Conservation (phyloP, 2,888 invertebrate species). For the Elmis aenea region DNA sequence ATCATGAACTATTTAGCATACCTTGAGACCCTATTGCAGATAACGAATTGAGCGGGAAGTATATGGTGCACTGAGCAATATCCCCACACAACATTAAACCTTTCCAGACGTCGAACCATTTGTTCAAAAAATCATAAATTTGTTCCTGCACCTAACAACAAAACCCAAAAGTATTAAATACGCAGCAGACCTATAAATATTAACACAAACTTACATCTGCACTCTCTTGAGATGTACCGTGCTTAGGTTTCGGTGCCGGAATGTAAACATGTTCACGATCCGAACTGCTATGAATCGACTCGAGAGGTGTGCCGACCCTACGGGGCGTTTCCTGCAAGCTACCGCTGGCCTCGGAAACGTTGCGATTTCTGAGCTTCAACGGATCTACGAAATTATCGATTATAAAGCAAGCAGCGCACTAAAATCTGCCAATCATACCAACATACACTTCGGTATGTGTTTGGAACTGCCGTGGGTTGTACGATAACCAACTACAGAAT, state of each 20-base stretch:
- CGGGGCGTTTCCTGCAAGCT: slow-evolving; percentile 41
- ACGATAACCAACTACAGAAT: slow-evolving; percentile 61
- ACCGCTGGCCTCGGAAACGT: slow-evolving; percentile 35
- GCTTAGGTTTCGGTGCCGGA: slow-evolving; percentile 3
- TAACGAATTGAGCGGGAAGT: slow-evolving; percentile 55
- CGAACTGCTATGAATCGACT: slow-evolving; percentile 51
- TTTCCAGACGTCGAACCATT: slow-evolving; percentile 52
- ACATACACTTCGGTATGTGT: background rate
- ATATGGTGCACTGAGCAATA: slow-evolving; percentile 55
- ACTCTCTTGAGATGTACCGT: background rate
- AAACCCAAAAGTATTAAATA: too few species aligned
- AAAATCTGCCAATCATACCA: background rate
- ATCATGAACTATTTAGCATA: slow-evolving; percentile 12
- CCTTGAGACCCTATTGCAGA: slow-evolving; percentile 54
- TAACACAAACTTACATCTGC: slow-evolving; percentile 9
- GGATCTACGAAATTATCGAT: slow-evolving; percentile 11
- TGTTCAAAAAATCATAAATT: slow-evolving; percentile 43
- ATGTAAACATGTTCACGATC: slow-evolving; percentile 36
- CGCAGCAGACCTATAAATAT: too few species aligned
- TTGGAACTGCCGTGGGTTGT: slow-evolving; percentile 39
- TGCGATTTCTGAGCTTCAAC: slow-evolving; percentile 23
- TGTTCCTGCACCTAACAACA: slow-evolving; percentile 37
- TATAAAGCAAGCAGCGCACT: background rate
- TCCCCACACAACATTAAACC: slow-evolving; percentile 52
- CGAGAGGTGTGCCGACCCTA: slow-evolving; percentile 46